These are phyloP conservation scores for Limosa lapponica DNA, from an alignment of 2,797 vertebrate genomes.

Conservation along the genomic window DNA sequence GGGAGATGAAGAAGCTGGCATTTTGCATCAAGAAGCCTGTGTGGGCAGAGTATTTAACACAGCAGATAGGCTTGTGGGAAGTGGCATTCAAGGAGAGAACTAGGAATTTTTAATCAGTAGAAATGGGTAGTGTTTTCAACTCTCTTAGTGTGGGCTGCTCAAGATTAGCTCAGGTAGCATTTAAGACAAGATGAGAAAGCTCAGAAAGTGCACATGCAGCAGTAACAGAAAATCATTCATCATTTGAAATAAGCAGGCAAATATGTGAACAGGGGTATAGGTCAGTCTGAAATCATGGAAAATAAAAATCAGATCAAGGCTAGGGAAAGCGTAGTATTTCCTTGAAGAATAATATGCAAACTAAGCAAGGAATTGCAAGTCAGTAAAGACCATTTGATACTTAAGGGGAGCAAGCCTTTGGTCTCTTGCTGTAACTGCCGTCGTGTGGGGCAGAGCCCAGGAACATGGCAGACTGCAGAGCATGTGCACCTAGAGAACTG, in stretches of 20 bases:
- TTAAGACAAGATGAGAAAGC: constrained; percentile 6
- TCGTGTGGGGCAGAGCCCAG: not conserved
- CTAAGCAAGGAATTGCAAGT: not conserved
- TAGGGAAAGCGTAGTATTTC: not conserved
- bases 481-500: not conserved
- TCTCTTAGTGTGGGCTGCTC: constrained; percentile 12
- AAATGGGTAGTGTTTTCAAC: constrained; percentile 3
- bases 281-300: not conserved
- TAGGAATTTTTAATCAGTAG: constrained; percentile 38
- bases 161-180: constrained; percentile 26
- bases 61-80: constrained; percentile 60
- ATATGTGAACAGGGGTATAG: not conserved
- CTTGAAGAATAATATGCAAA: not conserved
- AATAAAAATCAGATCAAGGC: not conserved
- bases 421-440: not conserved
- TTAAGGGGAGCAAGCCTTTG: not conserved
- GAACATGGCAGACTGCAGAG: not conserved
- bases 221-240: constrained; percentile 4
- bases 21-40: constrained; percentile 36
- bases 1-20: constrained; percentile 26
- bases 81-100: constrained; percentile 51
- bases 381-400: not conserved
- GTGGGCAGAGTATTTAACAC: constrained; percentile 50
- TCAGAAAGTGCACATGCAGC: not conserved
- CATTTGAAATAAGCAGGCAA: not conserved